Evolutionary conservation across 2,888 invertebrate genomes (phyloP).

Genomic region (Cryptops parisi): DNA sequence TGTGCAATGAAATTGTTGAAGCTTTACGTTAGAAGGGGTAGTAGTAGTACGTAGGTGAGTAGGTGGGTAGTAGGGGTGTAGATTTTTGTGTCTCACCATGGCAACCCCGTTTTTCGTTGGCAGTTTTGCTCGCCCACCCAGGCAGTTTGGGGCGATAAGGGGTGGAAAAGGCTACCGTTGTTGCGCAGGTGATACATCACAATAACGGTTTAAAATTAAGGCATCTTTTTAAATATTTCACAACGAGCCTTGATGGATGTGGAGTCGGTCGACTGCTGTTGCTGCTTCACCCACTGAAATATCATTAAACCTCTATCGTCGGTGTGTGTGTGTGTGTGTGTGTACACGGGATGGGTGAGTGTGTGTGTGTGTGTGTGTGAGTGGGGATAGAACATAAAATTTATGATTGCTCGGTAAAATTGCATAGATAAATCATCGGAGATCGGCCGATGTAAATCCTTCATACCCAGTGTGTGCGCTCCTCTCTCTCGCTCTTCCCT

Average conservation of each 20-base stretch:
- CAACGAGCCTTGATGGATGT: neutral
- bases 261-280: neutral
- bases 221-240: neutral
- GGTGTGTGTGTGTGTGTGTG: neutral
- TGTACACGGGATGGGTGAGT: neutral
- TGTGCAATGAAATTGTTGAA: too few relatives aligned
- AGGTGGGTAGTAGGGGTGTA: too few relatives aligned
- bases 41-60: too few relatives aligned
- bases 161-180: neutral
- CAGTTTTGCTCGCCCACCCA: too few relatives aligned
- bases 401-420: constrained; percentile 12
- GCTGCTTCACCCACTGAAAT: neutral
- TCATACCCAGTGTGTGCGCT: constrained; percentile 1
- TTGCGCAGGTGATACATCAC: neutral
- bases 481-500: neutral
- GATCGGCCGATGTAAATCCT: constrained; percentile 6
- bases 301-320: neutral
- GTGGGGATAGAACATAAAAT: constrained; percentile 7
- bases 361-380: neutral
- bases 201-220: neutral
- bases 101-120: too few relatives aligned
- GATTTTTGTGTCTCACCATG: too few relatives aligned
- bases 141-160: too few relatives aligned
- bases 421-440: constrained; percentile 9
- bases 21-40: too few relatives aligned